Percentiles rank a stretch among this genome's conserved stretches.
phyloP scores from a whole-genome alignment of 2,888 invertebrate species.

The Meteorus colon region DNA sequence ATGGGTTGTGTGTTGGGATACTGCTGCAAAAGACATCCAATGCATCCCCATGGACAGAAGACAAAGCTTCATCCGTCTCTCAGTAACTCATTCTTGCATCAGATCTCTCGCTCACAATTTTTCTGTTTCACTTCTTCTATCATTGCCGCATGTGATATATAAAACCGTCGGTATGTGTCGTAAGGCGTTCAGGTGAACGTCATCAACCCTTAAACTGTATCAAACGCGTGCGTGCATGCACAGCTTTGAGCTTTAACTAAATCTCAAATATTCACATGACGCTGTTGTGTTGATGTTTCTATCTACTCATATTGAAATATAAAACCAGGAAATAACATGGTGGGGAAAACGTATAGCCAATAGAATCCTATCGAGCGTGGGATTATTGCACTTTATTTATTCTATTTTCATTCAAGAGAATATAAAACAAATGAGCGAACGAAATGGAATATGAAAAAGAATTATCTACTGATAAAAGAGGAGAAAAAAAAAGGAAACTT shows the following conservation, averaged over 20 bases:
- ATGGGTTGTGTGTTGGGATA: constrained; percentile 15
- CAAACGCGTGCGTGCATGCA: not conserved
- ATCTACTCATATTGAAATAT: not conserved
- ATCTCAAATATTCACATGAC: not conserved
- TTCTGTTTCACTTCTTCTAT: not conserved
- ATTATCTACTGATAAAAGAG: not conserved
- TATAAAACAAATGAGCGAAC: not conserved
- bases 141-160: constrained; percentile 41
- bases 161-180: constrained; percentile 36
- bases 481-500: not conserved
- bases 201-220: not conserved
- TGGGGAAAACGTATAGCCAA: not conserved
- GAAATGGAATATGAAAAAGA: not conserved
- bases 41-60: constrained; percentile 46
- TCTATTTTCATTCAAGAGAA: not conserved
- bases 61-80: constrained; percentile 40
- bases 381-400: not conserved
- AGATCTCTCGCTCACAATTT: not conserved
- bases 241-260: not conserved
- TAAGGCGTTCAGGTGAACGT: constrained; percentile 35
- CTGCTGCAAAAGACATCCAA: constrained; percentile 41
- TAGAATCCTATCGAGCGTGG: not conserved
- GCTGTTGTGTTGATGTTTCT: not conserved
- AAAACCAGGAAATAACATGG: too few species aligned
- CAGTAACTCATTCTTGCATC: not conserved